A percentile compares a stretch with the other conserved stretches of the same genome.
These are phyloP conservation scores for Aporrectodea caliginosa DNA, from an alignment of 1,140 invertebrate genomes.

Conservation along the genomic window DNA sequence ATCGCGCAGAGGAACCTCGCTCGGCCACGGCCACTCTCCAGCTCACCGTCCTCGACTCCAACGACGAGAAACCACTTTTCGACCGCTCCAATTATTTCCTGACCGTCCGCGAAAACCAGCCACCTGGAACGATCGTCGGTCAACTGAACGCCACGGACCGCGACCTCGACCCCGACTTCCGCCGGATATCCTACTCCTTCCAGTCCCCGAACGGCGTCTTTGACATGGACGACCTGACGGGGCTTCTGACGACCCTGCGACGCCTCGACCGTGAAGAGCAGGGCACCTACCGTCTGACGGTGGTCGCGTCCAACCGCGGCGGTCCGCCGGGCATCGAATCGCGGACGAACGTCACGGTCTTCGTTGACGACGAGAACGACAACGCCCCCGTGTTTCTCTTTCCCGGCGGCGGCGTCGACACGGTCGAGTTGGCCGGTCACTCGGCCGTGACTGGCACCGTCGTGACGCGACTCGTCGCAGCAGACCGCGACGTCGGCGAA, in stretches of 20 bases:
- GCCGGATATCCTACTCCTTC: conserved; percentile 6
- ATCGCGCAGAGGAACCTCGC: conserved; percentile 31
- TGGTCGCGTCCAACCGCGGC: conserved; percentile 6
- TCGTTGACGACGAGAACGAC: conserved; percentile 16
- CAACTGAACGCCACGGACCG: conserved; percentile 31
- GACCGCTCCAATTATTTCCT: conserved; percentile 23
- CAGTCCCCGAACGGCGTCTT: conserved; percentile 15
- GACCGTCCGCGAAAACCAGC: conserved; percentile 29
- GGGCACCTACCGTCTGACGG: not conserved
- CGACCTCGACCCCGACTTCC: conserved; percentile 17
- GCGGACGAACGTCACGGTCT: no score
- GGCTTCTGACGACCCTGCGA: conserved; percentile 14
- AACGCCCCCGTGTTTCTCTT: conserved; percentile 5
- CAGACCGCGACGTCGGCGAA: conserved; percentile 76
- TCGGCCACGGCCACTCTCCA: conserved; percentile 34
- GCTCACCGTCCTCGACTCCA: conserved; percentile 20
- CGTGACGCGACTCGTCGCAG: conserved; percentile 67
- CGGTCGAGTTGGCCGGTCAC: conserved; percentile 18
- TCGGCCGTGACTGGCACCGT: not conserved
- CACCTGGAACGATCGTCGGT: conserved; percentile 24
- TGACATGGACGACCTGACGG: conserved; percentile 23
- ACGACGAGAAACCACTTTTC: conserved; percentile 32
- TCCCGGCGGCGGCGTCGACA: conserved; percentile 18
- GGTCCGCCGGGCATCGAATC: no score
- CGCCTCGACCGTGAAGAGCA: not conserved